phyloP scores from a whole-genome alignment of 2,888 invertebrate species.

The Eledone cirrhosa region DNA sequence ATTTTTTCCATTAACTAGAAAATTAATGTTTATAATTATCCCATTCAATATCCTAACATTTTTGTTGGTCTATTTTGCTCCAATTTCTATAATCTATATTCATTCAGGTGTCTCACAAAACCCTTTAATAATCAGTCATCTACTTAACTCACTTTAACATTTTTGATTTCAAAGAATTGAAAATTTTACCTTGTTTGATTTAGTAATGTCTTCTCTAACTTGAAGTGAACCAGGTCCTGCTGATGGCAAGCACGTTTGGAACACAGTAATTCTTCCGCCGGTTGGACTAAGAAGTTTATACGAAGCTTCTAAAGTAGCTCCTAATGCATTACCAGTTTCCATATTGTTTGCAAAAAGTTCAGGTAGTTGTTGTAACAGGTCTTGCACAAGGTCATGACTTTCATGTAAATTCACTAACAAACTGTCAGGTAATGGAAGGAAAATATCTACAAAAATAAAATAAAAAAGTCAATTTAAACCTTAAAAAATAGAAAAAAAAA shows the following conservation, averaged over 20 bases:
- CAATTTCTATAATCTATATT: too few species aligned
- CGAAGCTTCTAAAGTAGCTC: slow-evolving; percentile 91
- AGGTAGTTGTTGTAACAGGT: slow-evolving; percentile 76
- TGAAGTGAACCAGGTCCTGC: slow-evolving; percentile 82
- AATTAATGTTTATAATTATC: too few species aligned
- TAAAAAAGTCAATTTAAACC: too few species aligned
- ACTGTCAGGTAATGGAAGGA: slow-evolving; percentile 92
- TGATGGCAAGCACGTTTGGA: slow-evolving; percentile 83
- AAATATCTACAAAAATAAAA: slow-evolving; percentile 76
- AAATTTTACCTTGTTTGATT: slow-evolving; percentile 73
- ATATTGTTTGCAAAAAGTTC: slow-evolving; percentile 74
- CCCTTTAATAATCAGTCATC: neutral
- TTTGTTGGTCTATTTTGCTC: too few species aligned
- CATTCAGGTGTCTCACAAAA: too few species aligned
- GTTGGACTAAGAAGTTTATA: slow-evolving; percentile 85
- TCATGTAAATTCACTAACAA: slow-evolving; percentile 91
- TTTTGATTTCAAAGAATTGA: too few species aligned
- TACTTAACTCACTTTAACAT: neutral
- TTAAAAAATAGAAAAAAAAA: too few species aligned
- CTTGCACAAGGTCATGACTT: slow-evolving; percentile 73
- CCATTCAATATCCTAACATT: too few species aligned
- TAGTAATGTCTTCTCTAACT: slow-evolving; percentile 86
- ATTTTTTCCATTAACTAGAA: too few species aligned
- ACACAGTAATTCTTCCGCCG: slow-evolving; percentile 93
- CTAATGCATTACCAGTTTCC: slow-evolving; percentile 85